Percentiles rank a stretch among this genome's conserved stretches.
These are phyloP conservation scores for Drosophila lacteicornis DNA, from an alignment of 1,140 invertebrate species.

Conservation along the genomic window DNA sequence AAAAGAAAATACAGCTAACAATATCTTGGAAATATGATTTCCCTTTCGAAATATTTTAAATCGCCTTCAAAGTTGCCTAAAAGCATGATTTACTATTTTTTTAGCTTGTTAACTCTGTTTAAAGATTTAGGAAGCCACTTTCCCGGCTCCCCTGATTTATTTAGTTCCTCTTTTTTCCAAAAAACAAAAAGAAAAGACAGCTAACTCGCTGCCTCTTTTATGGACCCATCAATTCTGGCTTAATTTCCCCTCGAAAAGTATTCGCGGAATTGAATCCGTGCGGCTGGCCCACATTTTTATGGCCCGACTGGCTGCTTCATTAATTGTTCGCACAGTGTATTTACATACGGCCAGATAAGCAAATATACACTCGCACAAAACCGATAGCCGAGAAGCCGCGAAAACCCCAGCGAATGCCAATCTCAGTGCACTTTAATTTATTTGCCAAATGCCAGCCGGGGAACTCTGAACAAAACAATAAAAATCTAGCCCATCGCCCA, in stretches of 20 bases:
- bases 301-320: conserved; percentile 2
- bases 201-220: background rate
- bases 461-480: conserved; percentile 34
- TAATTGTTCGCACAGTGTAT: conserved; percentile 46
- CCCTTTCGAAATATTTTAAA: too few relatives aligned
- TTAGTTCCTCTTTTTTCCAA: background rate
- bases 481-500: conserved; percentile 14
- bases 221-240: conserved; percentile 64
- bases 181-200: background rate
- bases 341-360: conserved; percentile 45
- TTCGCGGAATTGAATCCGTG: conserved; percentile 17
- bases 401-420: conserved; percentile 18
- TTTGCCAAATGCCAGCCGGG: conserved; percentile 34
- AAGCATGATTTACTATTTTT: background rate
- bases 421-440: conserved; percentile 62
- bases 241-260: conserved; percentile 40
- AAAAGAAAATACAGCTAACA: background rate
- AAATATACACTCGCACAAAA: conserved; percentile 11
- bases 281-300: conserved; percentile 19
- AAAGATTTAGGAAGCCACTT: too few relatives aligned
- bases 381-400: conserved; percentile 2
- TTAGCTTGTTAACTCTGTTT: too few relatives aligned
- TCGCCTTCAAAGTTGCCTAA: background rate
- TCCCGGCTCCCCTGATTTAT: conserved; percentile 3
- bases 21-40: too few relatives aligned